phyloP scores from a whole-genome alignment of 2,888 invertebrate genomes.

The Lampropteryx suffumata region DNA sequence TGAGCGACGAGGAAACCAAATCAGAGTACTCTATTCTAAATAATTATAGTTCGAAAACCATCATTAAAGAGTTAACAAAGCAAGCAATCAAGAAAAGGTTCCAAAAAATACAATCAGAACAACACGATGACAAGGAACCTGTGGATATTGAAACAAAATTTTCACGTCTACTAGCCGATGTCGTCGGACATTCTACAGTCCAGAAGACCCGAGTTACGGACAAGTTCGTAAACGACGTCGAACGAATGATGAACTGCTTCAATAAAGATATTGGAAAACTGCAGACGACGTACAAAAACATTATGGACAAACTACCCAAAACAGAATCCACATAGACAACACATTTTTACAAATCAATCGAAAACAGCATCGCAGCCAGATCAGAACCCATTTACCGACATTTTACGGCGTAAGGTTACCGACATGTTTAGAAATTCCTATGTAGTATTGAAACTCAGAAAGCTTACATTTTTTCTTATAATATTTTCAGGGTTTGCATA shows the following conservation, averaged over 20 bases:
- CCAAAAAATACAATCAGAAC: constrained; percentile 1
- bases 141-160: constrained; percentile 7
- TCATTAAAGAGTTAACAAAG: constrained; percentile 5
- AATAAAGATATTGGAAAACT: constrained; percentile 41
- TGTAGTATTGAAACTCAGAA: too few relatives aligned
- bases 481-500: too few relatives aligned
- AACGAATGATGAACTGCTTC: constrained; percentile 42
- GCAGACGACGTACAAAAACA: constrained; percentile 32
- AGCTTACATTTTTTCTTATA: too few relatives aligned
- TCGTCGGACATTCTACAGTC: constrained; percentile 18
- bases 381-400: too few relatives aligned
- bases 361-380: too few relatives aligned
- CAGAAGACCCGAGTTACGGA: constrained; percentile 42
- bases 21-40: constrained; percentile 4
- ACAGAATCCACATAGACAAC: constrained; percentile 7
- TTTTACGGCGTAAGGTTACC: too few relatives aligned
- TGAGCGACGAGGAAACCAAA: constrained; percentile 25
- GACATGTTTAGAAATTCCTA: too few relatives aligned
- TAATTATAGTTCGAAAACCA: constrained; percentile 2
- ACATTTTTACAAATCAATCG: too few relatives aligned
- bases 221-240: constrained; percentile 47
- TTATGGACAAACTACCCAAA: constrained; percentile 43
- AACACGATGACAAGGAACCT: neutral
- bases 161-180: constrained; percentile 10
- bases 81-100: constrained; percentile 2